A percentile compares a stretch with the other conserved stretches of the same genome.
Conservation (phyloP, 2,113 vertebrate genomes). For the Catagonus wagneri region DNA sequence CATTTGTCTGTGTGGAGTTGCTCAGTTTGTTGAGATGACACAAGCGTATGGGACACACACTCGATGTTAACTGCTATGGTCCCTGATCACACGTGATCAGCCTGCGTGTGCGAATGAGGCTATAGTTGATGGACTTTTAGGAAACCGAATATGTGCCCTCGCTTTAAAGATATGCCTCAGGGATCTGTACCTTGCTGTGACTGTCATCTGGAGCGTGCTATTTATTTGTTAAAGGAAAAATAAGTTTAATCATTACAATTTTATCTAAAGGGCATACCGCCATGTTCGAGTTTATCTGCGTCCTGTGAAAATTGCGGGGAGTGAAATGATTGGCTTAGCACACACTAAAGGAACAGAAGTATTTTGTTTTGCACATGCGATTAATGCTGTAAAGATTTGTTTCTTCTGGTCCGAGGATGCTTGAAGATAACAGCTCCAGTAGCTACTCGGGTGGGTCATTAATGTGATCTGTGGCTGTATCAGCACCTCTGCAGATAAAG, state of each 20-base stretch:
- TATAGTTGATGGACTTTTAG: background rate
- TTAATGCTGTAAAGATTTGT: background rate
- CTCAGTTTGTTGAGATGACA: background rate
- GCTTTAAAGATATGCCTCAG: background rate
- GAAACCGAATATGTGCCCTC: background rate
- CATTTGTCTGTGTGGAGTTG: background rate
- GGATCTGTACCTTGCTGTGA: background rate
- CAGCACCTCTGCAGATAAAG: background rate
- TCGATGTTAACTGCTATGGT: background rate
- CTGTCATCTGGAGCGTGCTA: background rate
- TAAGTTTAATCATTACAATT: slow-evolving; percentile 21
- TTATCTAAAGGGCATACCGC: background rate
- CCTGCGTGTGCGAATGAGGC: background rate
- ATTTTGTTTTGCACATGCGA: background rate
- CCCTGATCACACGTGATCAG: background rate
- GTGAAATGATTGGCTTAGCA: background rate
- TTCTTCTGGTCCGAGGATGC: background rate
- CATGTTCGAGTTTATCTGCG: background rate
- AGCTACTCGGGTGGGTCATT: background rate
- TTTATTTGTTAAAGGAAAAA: slow-evolving; percentile 52
- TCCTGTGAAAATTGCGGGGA: background rate
- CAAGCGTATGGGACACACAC: fast-evolving
- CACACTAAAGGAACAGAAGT: background rate
- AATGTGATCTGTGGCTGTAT: background rate
- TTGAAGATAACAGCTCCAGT: background rate